Evolutionary conservation across 2,797 vertebrate species (phyloP), one percentile per base, ranked within the genome.

Genomic region (Xenopus petersii): DNA sequence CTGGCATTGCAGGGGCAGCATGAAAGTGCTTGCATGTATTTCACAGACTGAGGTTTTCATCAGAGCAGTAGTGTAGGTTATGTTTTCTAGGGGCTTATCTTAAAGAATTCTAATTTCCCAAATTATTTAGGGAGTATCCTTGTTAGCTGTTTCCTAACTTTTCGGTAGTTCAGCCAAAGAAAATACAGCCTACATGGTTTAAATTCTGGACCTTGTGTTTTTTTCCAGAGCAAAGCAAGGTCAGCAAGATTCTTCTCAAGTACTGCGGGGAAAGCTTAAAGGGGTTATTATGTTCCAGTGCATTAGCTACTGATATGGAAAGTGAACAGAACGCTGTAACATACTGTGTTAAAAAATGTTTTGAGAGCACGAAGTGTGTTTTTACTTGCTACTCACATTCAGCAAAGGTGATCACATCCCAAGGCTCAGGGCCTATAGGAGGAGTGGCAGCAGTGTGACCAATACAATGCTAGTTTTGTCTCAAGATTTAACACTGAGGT

Each of bases 131-230:
- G 75, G 71, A 73, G 65, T 73, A 73, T 64, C 9, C 70, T 78
- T 69, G 70, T 73, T 69, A 78, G 70, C 71, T 59, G 54, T 65
- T 78, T 73, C 70, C 59, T 69, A 72, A 55, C 64, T 54, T 68
- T 77, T 73, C 13, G 26, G 51, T 26, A 36, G 16, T 17, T 24
- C 60, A 36, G 75, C 75, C 75, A 78, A 78, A 55, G 73, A 68
- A 58, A 78, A 78, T 73, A 78, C 7, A 64, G 60, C 47, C 49
- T 73, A 26, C 64, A 63, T 78, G 75, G 75, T 78, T 78, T 73
- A 49, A 36, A 64, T 78, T 73, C 66, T 78, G 60, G 71, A 64
- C 48, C 58, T 67, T 73, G 65, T 56, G n/a, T 17, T 12, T 56
- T 67, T 72, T 78, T 64, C 71, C 51, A 8, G 49, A 54, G 65